Base-by-base conservation (phyloP, 2,888 invertebrate species). In the Thalpophila matura region DNA sequence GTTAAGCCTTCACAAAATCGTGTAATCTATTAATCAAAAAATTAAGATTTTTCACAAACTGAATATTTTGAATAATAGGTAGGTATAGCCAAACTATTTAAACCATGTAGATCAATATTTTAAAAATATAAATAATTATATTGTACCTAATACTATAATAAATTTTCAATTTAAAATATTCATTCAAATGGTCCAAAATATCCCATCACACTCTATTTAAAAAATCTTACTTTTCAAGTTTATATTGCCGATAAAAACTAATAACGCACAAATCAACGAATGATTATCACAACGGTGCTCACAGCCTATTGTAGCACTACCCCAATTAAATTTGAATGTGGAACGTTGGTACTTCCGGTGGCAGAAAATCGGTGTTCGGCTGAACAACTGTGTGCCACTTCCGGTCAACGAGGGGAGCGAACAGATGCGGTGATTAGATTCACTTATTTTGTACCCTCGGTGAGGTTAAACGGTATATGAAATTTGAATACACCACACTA, bases 351-450 rank as follows among this genome's bases (percentile, higher is more conserved):
- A 90, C 92, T 93, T 95, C 94, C 94, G 94, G 94, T 93, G 86
- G 92, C 90, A 94, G 93, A 94, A 94, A 94, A 94, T 94, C 94
- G 93, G 90, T 89, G 90, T 88, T 87, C 86, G 85, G 81, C 88
- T 90, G 91, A 92, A 93, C 94, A 94, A 94, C 94, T 93, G 94
- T 92, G 90, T 87, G 89, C 86, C 87, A 86, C 90, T 93, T 95
- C 94, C 94, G 94, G 94, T 93, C 93, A 93, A 86, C 78, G 83
- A 89, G 90, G 92, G 93, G 92, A 90, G 86, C 82, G 87, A 90
- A 91, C 94, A 94, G 94, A 94, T 93, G 94, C 89, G 87, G 85
- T 90, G 92, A 93, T 94, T 93, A 94, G 93, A 93, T 91, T 86
- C 93, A 90, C 88, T 87, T 82, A 83, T 84, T n/a, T 85, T 84